Evolutionary conservation across 2,797 vertebrate genomes (phyloP).

Genomic region (Orestias chungarensis): DNA sequence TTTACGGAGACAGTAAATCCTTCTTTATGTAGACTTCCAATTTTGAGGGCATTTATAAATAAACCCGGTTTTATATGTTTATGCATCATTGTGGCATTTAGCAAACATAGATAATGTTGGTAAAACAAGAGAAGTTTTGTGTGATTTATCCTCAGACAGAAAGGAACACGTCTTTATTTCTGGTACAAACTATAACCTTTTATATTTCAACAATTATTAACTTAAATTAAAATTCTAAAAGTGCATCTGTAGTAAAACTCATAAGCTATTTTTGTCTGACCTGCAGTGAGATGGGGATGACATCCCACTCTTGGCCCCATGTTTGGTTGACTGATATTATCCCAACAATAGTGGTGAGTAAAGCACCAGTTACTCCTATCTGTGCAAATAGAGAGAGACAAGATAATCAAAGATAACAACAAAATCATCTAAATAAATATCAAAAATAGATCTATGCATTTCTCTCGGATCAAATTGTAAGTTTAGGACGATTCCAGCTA

Average conservation of each 20-base stretch:
- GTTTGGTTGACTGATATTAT: slow-evolving; percentile 90
- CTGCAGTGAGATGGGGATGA: slow-evolving; percentile 92
- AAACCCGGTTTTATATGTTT: not conserved
- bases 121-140: not conserved
- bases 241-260: not conserved
- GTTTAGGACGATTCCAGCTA: slow-evolving; percentile 50
- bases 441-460: no score
- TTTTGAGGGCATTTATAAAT: not conserved
- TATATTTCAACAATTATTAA: no score
- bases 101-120: not conserved
- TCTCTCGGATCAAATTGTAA: slow-evolving; percentile 24
- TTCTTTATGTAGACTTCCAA: not conserved
- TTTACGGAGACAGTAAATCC: not conserved
- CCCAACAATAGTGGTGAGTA: slow-evolving; percentile 86
- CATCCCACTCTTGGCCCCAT: slow-evolving; percentile 93
- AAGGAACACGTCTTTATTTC: not conserved
- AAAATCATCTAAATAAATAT: no score
- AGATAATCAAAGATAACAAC: not conserved
- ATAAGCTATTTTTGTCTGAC: slow-evolving; percentile 71
- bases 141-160: not conserved
- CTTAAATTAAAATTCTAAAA: no score
- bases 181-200: not conserved
- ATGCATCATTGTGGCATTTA: not conserved
- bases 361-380: slow-evolving; percentile 86
- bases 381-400: slow-evolving; percentile 56